A percentile compares a stretch with the other conserved stretches of the same genome.
Conservation (phyloP, 2,113 vertebrate species). For the Ictidomys tridecemlineatus region DNA sequence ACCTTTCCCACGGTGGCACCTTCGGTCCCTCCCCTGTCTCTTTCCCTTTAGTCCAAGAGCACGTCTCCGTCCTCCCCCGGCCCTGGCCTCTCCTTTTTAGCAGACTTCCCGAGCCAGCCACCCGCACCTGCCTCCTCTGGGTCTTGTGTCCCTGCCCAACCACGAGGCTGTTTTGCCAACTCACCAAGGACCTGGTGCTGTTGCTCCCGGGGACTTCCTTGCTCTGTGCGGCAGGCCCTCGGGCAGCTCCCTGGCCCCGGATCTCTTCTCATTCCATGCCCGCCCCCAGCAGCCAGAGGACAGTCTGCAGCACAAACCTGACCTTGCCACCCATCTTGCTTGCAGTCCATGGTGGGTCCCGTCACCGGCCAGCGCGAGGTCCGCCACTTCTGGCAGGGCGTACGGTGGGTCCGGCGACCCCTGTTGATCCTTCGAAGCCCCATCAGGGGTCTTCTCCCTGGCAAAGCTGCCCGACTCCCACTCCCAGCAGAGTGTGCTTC, state of each 20-base stretch:
- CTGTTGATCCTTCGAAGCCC: neutral
- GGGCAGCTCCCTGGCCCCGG: neutral
- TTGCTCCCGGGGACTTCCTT: neutral
- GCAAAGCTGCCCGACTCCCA: neutral
- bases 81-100: neutral
- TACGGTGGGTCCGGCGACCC: neutral
- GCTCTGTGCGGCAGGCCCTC: neutral
- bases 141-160: neutral
- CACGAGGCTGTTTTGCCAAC: neutral
- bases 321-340: neutral
- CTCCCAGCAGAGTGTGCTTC: neutral
- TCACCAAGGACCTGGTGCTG: neutral
- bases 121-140: neutral
- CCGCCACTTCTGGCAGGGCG: neutral
- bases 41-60: neutral
- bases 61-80: neutral
- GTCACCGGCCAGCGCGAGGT: neutral
- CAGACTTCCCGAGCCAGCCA: neutral
- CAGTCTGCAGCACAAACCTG: neutral
- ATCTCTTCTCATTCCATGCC: accelerated
- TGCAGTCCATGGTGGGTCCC: neutral
- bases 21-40: neutral
- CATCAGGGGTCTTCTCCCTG: neutral
- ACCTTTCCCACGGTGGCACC: neutral
- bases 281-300: neutral